These are phyloP conservation scores for Ctenodactylus gundi DNA, from an alignment of 2,113 vertebrate species.

Conservation along the genomic window DNA sequence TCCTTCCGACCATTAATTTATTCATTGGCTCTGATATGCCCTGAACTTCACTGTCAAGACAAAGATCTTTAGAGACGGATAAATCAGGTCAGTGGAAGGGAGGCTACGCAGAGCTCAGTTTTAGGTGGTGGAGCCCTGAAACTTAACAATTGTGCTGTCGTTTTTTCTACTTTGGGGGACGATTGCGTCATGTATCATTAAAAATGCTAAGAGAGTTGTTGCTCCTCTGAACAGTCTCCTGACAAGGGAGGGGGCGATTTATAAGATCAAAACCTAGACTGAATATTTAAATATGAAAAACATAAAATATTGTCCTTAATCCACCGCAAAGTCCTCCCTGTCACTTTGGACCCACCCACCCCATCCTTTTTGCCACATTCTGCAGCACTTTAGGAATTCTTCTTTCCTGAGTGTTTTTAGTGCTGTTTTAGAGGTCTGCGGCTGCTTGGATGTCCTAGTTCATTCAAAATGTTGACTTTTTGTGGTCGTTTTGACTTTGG, in stretches of 20 bases:
- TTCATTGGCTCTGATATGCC: conserved; percentile 59
- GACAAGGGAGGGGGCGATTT: neutral
- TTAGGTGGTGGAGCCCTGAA: neutral
- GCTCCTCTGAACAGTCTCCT: neutral
- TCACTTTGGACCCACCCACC: too few relatives aligned
- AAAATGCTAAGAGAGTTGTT: neutral
- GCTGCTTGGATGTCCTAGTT: too few relatives aligned
- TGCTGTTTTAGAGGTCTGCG: too few relatives aligned
- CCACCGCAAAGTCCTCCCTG: too few relatives aligned
- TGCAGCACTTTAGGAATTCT: too few relatives aligned
- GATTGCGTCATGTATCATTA: neutral
- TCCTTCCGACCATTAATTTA: conserved; percentile 56
- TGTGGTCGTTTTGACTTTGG: too few relatives aligned
- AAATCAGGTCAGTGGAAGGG: conserved; percentile 42
- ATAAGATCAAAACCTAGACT: neutral
- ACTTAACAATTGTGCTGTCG: too few relatives aligned
- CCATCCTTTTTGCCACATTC: too few relatives aligned
- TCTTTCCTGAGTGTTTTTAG: too few relatives aligned
- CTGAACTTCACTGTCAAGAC: conserved; percentile 40
- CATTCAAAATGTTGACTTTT: too few relatives aligned
- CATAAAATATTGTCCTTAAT: too few relatives aligned
- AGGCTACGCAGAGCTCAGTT: neutral
- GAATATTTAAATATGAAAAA: too few relatives aligned
- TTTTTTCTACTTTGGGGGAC: neutral
- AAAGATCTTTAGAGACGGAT: conserved; percentile 28